A percentile compares a stretch with the other conserved stretches of the same genome.
Conservation (phyloP, 1,140 invertebrate species). For the Oncopodura yosiiana region DNA sequence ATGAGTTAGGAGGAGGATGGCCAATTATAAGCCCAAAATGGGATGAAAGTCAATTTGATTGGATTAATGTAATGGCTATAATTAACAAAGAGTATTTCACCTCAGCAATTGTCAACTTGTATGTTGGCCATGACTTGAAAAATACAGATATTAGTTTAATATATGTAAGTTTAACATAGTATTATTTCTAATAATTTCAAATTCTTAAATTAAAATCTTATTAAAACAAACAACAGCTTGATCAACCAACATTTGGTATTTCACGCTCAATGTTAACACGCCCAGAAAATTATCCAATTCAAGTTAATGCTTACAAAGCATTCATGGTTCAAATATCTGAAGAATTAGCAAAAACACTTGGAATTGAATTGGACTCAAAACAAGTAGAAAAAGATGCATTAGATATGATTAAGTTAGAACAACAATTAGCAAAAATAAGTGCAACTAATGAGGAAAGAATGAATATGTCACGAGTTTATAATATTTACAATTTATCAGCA, state of each 20-base stretch:
- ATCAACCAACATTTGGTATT: constrained; percentile 75
- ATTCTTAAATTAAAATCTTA: constrained; percentile 2
- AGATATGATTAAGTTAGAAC: constrained; percentile 74
- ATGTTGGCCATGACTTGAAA: constrained; percentile 78
- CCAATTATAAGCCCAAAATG: constrained; percentile 57
- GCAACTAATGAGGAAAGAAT: constrained; percentile 45
- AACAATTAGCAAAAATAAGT: constrained; percentile 56
- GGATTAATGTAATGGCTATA: constrained; percentile 62
- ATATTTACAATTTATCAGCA: constrained; percentile 45
- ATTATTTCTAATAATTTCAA: background rate
- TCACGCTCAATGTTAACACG: constrained; percentile 76
- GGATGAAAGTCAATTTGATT: constrained; percentile 52
- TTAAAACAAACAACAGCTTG: constrained; percentile 48
- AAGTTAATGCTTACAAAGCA: constrained; percentile 65
- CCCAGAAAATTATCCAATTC: constrained; percentile 52
- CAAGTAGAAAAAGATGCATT: constrained; percentile 60
- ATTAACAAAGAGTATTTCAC: constrained; percentile 66
- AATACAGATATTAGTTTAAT: constrained; percentile 77
- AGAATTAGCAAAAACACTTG: constrained; percentile 25
- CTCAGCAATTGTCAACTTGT: constrained; percentile 68
- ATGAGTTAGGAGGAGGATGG: constrained; percentile 37
- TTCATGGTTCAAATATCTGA: constrained; percentile 59
- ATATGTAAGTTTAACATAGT: constrained; percentile 46
- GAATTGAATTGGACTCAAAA: constrained; percentile 30
- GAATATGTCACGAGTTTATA: constrained; percentile 47